phyloP scores from a whole-genome alignment of 2,113 vertebrate species.

The Nyctereutes procyonoides region DNA sequence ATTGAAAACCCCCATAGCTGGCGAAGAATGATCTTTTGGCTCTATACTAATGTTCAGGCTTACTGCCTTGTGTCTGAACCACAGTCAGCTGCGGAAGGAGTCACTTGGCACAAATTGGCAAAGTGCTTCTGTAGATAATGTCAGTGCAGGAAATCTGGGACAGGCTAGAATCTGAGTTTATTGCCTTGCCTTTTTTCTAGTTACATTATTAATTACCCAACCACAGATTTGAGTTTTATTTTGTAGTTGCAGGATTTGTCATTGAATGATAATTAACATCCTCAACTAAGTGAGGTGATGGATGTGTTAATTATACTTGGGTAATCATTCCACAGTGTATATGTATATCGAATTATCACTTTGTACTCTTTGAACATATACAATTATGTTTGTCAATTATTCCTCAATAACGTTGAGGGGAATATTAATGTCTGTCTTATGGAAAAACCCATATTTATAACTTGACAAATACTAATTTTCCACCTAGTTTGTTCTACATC shows the following conservation, averaged over 20 bases:
- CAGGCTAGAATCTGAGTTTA: slow-evolving; percentile 88
- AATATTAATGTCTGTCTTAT: slow-evolving; percentile 72
- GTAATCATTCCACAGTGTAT: neutral
- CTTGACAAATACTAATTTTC: slow-evolving; percentile 77
- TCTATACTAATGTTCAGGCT: slow-evolving; percentile 91
- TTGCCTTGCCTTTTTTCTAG: slow-evolving; percentile 90
- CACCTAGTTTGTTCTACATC: slow-evolving; percentile 55
- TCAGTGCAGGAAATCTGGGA: slow-evolving; percentile 89
- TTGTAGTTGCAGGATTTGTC: slow-evolving; percentile 84
- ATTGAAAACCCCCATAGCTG: slow-evolving; percentile 85
- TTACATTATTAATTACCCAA: slow-evolving; percentile 84
- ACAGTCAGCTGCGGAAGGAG: slow-evolving; percentile 86
- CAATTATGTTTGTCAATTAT: neutral
- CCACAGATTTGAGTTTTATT: slow-evolving; percentile 79
- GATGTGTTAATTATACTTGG: neutral
- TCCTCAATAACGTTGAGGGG: neutral
- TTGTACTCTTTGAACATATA: neutral
- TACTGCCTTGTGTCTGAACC: slow-evolving; percentile 88
- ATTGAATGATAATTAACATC: slow-evolving; percentile 79
- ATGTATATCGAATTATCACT: neutral
- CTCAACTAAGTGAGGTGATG: neutral
- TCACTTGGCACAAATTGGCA: slow-evolving; percentile 90
- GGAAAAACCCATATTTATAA: slow-evolving; percentile 82
- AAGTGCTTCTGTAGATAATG: slow-evolving; percentile 91
- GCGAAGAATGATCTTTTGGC: slow-evolving; percentile 84